A percentile compares a stretch with the other conserved stretches of the same genome.
Evolutionary conservation across 2,888 invertebrate species (phyloP).

Genomic region (Acanthococcus lagerstroemiae): DNA sequence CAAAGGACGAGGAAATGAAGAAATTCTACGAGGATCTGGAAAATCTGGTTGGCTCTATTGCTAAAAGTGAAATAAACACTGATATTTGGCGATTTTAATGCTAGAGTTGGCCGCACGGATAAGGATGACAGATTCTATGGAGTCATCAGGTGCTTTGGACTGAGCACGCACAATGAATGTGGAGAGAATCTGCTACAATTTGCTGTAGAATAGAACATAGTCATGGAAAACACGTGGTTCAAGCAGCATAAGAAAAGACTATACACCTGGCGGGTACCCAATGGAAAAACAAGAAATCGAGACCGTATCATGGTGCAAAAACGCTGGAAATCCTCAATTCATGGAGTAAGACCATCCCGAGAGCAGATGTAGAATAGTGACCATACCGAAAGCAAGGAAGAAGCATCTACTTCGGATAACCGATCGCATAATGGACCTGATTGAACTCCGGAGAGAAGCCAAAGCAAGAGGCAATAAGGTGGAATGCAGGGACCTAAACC

Average conservation of each 20-base stretch:
- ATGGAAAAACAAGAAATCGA: too few relatives aligned
- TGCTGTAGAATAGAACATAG: not conserved
- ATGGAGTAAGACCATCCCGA: not conserved
- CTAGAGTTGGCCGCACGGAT: too few relatives aligned
- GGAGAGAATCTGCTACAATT: not conserved
- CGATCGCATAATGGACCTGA: not conserved
- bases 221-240: not conserved
- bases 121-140: not conserved
- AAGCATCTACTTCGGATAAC: not conserved
- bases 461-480: not conserved
- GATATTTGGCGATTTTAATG: too few relatives aligned
- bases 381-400: not conserved
- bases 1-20: not conserved
- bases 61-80: too few relatives aligned
- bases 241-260: not conserved
- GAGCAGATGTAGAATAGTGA: too few relatives aligned
- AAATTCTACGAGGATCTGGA: not conserved
- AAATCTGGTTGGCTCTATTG: too few relatives aligned
- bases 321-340: not conserved
- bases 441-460: not conserved
- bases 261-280: not conserved
- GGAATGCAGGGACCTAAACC: not conserved
- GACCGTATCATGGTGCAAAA: not conserved
- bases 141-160: too few relatives aligned
- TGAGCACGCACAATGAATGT: not conserved